Percentiles rank a stretch among this genome's conserved stretches.
These are phyloP conservation scores for Prunella fulvescens DNA, from an alignment of 2,113 vertebrate genomes.

Conservation along the genomic window DNA sequence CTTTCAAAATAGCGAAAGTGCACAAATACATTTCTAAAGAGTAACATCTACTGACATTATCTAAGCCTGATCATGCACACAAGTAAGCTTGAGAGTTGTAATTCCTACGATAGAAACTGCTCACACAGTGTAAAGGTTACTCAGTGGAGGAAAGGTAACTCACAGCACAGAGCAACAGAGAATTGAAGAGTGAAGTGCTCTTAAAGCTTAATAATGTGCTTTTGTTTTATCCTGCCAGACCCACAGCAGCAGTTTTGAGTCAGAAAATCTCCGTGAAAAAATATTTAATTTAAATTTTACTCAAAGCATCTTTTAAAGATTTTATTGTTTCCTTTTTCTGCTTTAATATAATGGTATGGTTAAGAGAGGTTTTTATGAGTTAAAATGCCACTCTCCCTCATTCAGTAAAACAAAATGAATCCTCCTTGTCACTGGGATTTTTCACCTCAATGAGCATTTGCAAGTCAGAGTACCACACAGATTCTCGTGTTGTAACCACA, in stretches of 20 bases:
- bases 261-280: neutral
- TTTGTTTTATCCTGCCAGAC: neutral
- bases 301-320: neutral
- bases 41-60: slow-evolving; percentile 15
- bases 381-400: neutral
- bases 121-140: neutral
- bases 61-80: neutral
- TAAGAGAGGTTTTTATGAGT: neutral
- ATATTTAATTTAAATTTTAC: neutral
- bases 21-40: neutral
- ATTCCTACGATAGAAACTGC: neutral
- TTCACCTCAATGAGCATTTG: neutral
- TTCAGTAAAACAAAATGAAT: neutral
- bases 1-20: slow-evolving; percentile 8
- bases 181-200: neutral
- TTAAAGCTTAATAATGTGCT: neutral
- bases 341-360: neutral
- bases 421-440: neutral
- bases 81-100: neutral
- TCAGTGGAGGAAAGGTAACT: neutral
- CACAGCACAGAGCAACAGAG: neutral
- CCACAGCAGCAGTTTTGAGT: neutral
- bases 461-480: neutral
- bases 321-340: neutral
- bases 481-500: neutral